A percentile compares a stretch with the other conserved stretches of the same genome.
These are phyloP conservation scores for Saccopteryx bilineata DNA, from an alignment of 2,113 vertebrate genomes.

Conservation along the genomic window DNA sequence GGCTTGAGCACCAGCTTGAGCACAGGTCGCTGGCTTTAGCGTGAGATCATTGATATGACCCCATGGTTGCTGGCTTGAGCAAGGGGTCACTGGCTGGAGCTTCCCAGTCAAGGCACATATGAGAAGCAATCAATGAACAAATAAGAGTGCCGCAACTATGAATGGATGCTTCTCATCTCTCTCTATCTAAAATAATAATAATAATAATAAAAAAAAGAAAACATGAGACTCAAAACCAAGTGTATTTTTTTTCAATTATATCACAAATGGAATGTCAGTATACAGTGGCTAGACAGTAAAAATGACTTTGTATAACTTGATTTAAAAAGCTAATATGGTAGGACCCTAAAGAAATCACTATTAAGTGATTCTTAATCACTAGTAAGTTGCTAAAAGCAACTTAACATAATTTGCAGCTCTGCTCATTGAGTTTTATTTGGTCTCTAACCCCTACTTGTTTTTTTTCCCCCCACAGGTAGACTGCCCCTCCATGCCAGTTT, in stretches of 20 bases:
- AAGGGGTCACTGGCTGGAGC: too few relatives aligned
- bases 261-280: background rate
- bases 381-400: conserved; percentile 1
- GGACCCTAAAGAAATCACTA: background rate
- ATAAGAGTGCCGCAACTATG: too few relatives aligned
- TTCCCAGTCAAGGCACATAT: too few relatives aligned
- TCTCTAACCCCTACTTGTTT: background rate
- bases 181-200: too few relatives aligned
- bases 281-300: conserved; percentile 50
- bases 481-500: background rate
- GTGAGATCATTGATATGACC: too few relatives aligned
- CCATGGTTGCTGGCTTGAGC: too few relatives aligned
- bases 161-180: too few relatives aligned
- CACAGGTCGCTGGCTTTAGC: too few relatives aligned
- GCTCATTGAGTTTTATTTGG: background rate
- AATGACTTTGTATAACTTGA: conserved; percentile 58
- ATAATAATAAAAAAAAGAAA: too few relatives aligned
- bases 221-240: background rate
- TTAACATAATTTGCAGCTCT: background rate
- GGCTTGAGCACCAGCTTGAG: too few relatives aligned
- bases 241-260: background rate
- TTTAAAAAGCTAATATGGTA: conserved; percentile 67
- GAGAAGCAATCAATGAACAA: too few relatives aligned
- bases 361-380: too few relatives aligned
- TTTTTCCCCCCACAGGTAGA: background rate